These are phyloP conservation scores for Clavelina lepadiformis DNA, from an alignment of 23 tunicate genomes.

Conservation along the genomic window DNA sequence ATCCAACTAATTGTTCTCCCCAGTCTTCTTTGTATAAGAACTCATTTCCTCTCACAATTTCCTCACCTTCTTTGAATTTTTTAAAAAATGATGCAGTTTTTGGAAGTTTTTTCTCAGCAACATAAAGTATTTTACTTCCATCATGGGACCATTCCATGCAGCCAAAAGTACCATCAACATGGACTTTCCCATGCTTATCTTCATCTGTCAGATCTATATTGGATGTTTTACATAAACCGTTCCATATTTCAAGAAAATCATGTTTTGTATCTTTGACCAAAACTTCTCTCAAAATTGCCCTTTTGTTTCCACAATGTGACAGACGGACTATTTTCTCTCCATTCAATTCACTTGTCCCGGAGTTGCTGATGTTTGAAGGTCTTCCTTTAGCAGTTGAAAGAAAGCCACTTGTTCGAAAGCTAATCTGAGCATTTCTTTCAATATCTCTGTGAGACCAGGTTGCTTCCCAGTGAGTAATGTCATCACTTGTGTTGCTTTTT, in stretches of 20 bases:
- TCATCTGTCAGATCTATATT: slow-evolving; percentile 43
- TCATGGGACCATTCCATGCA: slow-evolving; percentile 74
- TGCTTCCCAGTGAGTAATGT: too few relatives aligned
- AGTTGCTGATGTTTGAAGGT: too few relatives aligned
- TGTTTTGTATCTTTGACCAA: slow-evolving; percentile 19
- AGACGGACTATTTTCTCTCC: slow-evolving; percentile 23
- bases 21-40: slow-evolving; percentile 48
- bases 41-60: slow-evolving; percentile 30
- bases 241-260: slow-evolving; percentile 71
- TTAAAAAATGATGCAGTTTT: slow-evolving; percentile 27
- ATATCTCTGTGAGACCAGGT: too few relatives aligned
- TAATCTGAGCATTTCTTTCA: too few relatives aligned
- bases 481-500: too few relatives aligned
- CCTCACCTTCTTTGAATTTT: not conserved
- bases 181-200: slow-evolving; percentile 66
- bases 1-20: slow-evolving; percentile 73
- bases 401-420: too few relatives aligned
- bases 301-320: slow-evolving; percentile 24
- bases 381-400: too few relatives aligned
- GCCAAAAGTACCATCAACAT: slow-evolving; percentile 48
- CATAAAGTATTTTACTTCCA: slow-evolving; percentile 38
- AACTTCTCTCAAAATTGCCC: slow-evolving; percentile 48
- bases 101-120: slow-evolving; percentile 52
- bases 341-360: slow-evolving; percentile 23
- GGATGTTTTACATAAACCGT: slow-evolving; percentile 15